Percentiles rank a stretch among this genome's conserved stretches.
These are phyloP conservation scores for Calyptomena viridis DNA, from an alignment of 2,113 vertebrate genomes.

Conservation along the genomic window DNA sequence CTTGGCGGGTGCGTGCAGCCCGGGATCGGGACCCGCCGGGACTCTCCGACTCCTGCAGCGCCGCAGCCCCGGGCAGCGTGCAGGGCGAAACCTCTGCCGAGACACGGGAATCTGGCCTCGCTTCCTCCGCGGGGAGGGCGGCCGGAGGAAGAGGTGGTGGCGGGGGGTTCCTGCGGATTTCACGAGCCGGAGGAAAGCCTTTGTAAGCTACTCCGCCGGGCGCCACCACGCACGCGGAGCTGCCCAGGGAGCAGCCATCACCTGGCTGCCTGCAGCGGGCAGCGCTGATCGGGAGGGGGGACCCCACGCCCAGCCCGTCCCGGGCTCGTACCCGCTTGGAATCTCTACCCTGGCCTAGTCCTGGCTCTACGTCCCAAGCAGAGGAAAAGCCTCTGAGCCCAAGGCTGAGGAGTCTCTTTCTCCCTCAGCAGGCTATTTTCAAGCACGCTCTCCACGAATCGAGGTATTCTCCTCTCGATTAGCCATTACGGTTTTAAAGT, in stretches of 20 bases:
- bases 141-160: not conserved
- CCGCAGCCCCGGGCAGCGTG: not conserved
- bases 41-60: not conserved
- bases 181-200: not conserved
- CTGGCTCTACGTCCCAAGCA: not conserved
- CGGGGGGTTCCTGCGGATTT: not conserved
- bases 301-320: not conserved
- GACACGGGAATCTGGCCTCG: not conserved
- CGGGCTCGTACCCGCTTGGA: not conserved
- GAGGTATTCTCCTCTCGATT: slow-evolving; percentile 46
- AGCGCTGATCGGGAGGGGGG: not conserved
- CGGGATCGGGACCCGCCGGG: not conserved
- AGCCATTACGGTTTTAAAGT: slow-evolving; percentile 55
- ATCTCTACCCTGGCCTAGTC: not conserved
- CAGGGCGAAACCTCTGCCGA: not conserved
- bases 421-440: not conserved
- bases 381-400: not conserved
- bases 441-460: not conserved
- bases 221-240: not conserved
- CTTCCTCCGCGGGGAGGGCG: not conserved
- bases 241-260: not conserved
- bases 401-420: not conserved
- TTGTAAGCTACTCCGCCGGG: not conserved
- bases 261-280: slow-evolving; percentile 5
- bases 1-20: not conserved